Base-by-base conservation (phyloP, 1,140 invertebrate genomes). In the Scylla paramamosain region DNA sequence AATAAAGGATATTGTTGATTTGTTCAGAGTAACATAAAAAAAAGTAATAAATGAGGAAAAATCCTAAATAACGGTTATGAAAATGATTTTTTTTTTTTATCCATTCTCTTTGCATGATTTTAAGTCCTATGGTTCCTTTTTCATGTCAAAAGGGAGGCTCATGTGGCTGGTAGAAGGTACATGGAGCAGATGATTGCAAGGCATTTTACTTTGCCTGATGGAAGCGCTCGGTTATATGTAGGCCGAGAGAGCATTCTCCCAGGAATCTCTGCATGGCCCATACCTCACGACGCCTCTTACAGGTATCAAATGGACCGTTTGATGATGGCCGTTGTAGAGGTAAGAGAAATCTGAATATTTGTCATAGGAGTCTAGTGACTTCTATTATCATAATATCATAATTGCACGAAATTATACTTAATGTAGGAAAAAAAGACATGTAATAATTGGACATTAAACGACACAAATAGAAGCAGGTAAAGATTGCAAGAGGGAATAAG, bases 281-380 rank as follows among this genome's bases (percentile, higher is more conserved):
- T 94, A 7, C 94, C 94, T 12, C 94, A 94, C 45, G 88, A 94
- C 77, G 94, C 94, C 0, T 89, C 94, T 16, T 94, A 94, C 89
- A 91, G 4, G 14, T 29, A 45, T 10, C 59, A 83, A 8, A 16
- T 94, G 16, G 77, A 94, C 25, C 32, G 25, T 31, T 10, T 91
- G 32, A 94, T 94, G 32, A 91, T 91, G 88, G 94, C 94, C 1
- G 88, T 91, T 25, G 20, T 94, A 25, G 94, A 94, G 94, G 94
- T 94, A n/a, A 14, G 67, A 12, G n/a, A 77, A 77, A 7, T 77
- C 67, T 12, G 2, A 0, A 59, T 59, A 8, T 59, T 4, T 59
- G 3, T 12, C 2, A 12, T 20, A 59, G 39, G 6, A 39, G 1
- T 39, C 39, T 39, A 39, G 39, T 39, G 39, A 39, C 39, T 39